phyloP scores from a whole-genome alignment of 35 echinoderm and acorn worm species.

The Hemicentrotus pulcherrimus region DNA sequence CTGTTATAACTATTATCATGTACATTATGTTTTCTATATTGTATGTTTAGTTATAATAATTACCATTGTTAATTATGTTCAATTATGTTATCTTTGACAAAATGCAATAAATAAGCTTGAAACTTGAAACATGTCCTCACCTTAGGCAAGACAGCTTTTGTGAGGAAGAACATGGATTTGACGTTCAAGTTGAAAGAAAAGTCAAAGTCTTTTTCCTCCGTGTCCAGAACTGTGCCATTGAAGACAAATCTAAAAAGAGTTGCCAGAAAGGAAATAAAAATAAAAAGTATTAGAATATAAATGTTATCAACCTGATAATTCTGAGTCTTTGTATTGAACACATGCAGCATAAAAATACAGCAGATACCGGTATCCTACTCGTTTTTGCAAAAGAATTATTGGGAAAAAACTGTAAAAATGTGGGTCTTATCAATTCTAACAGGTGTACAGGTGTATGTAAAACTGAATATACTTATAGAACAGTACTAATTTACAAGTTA shows the following conservation, averaged over 20 bases:
- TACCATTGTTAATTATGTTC: no score
- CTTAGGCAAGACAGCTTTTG: slow-evolving; percentile 82
- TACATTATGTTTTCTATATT: no score
- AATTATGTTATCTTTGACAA: no score
- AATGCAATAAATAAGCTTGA: no score
- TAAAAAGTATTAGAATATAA: neutral
- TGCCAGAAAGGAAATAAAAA: neutral
- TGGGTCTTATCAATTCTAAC: no score
- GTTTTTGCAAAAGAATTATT: no score
- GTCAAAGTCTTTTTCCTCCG: slow-evolving; percentile 78
- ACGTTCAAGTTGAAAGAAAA: slow-evolving; percentile 80
- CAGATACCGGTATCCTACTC: neutral
- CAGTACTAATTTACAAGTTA: no score
- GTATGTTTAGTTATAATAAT: no score
- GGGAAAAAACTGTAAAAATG: no score
- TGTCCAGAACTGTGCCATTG: slow-evolving; percentile 84
- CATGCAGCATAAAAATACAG: neutral
- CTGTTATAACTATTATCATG: no score
- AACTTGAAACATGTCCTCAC: slow-evolving; percentile 61
- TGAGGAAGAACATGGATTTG: slow-evolving; percentile 82
- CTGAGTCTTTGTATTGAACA: neutral
- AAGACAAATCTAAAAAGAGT: slow-evolving; percentile 66
- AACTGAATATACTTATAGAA: no score
- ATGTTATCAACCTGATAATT: neutral
- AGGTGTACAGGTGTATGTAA: no score